Evolutionary conservation across 2,888 invertebrate genomes (phyloP).

Genomic region (Entomobrya multifasciata): DNA sequence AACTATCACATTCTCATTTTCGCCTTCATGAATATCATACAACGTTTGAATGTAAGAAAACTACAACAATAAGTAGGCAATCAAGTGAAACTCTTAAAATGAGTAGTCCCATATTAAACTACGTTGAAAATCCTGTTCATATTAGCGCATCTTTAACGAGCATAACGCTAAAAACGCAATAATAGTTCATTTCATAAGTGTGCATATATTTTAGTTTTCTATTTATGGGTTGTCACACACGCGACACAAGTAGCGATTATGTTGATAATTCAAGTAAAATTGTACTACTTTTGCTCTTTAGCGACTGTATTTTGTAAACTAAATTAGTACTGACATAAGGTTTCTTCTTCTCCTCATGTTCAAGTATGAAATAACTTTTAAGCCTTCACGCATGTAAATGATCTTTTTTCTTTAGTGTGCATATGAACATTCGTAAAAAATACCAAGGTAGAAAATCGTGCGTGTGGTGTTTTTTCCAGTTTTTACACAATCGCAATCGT

Average conservation of each 20-base stretch:
- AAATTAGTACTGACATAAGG: no score
- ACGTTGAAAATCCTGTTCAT: slow-evolving; percentile 30
- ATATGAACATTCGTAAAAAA: no score
- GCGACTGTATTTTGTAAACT: no score
- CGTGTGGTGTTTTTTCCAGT: background rate
- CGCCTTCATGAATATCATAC: background rate
- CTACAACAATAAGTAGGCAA: background rate
- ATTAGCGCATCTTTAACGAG: slow-evolving; percentile 5
- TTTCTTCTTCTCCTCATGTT: background rate
- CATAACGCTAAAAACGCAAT: slow-evolving; percentile 14
- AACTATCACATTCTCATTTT: background rate
- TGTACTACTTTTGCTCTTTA: background rate
- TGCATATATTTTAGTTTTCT: background rate
- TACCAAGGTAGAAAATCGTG: slow-evolving; percentile 10
- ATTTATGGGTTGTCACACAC: slow-evolving; percentile 50
- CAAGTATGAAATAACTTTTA: background rate
- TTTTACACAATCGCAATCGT: no score
- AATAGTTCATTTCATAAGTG: slow-evolving; percentile 32
- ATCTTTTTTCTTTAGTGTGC: slow-evolving; percentile 29
- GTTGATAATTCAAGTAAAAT: no score
- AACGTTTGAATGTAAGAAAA: background rate
- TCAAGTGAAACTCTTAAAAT: background rate
- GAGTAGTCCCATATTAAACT: background rate
- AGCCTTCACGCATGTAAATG: slow-evolving; percentile 35
- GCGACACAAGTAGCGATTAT: background rate